These are phyloP conservation scores for Phoeniculus purpureus DNA, from an alignment of 2,797 vertebrate genomes.

Conservation along the genomic window DNA sequence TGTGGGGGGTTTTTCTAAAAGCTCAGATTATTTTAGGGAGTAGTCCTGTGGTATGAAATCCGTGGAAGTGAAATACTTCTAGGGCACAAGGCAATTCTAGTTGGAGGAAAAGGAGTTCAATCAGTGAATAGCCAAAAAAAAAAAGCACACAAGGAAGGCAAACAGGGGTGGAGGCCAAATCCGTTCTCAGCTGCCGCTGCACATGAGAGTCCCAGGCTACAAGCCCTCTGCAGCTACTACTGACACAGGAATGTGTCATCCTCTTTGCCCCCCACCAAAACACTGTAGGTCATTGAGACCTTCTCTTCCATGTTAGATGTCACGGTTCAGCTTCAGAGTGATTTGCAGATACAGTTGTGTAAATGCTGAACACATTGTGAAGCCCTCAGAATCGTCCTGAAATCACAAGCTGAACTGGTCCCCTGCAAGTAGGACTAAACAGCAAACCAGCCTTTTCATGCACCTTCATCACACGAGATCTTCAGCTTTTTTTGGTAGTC, in stretches of 20 bases:
- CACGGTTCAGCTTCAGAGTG: not conserved
- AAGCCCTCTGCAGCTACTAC: not conserved
- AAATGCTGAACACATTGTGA: not conserved
- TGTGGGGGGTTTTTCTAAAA: not conserved
- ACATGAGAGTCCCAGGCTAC: not conserved
- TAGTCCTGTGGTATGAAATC: not conserved
- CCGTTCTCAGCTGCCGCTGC: not conserved
- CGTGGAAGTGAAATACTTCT: not conserved
- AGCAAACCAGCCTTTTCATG: not conserved
- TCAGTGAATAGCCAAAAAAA: not conserved
- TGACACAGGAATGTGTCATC: not conserved
- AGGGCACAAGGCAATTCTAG: not conserved
- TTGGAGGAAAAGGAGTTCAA: not conserved
- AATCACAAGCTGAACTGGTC: not conserved
- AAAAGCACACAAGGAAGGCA: not conserved
- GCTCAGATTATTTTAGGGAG: not conserved
- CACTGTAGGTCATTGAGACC: not conserved
- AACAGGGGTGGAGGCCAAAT: not conserved
- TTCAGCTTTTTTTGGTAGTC: not conserved
- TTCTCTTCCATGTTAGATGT: not conserved
- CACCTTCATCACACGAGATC: slow-evolving; percentile 26
- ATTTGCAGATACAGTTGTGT: not conserved
- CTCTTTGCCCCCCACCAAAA: not conserved
- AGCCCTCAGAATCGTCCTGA: slow-evolving; percentile 45
- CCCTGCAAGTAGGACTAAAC: slow-evolving; percentile 12